Evolutionary conservation across 2,888 invertebrate species (phyloP), one percentile per base, ranked within the genome.

Genomic region (Falcaria lacertinaria): DNA sequence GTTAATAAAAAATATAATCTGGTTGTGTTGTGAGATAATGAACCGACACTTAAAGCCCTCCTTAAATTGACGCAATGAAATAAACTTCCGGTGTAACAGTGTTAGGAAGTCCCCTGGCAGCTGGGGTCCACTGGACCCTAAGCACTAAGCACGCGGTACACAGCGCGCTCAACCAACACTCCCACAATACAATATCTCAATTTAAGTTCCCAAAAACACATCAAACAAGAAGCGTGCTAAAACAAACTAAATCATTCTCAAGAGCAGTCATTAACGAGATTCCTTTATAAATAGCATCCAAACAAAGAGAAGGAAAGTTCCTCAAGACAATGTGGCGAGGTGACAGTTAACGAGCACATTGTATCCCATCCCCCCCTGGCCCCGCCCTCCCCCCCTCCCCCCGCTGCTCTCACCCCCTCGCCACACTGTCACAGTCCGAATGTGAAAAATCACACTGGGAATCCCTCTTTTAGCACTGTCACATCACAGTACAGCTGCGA

Each of bases 331-430:
- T 16, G 15, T 32, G 41, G 19, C 36, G 43, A 47, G 45, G 49
- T 52, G 51, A 49, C 48, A 41, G 47, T 60, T 67, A 67, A 67
- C 64, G 64, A 64, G 56, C 50, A 41, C 50, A 62, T 57, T 63
- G 63, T 52, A 28, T 8, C 16, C 34, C 32, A 22, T 14, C 8
- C 34, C 33, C 34, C 33, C 6, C 22, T 7, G 8, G 11, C n/a
- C 39, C 35, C 4, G 6, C 38, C 34, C 33, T n/a, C 19, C 44
- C 15, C 39, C n/a, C 13, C 28, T 2, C 33, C 33, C 32, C 0
- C 42, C 32, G 6, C 11, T 8, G 35, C 16, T n/a, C 17, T 35
- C 35, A 17, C 35, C 17, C 17, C n/a, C 19, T 11, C 33, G 34
- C 34, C 34, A 3, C 41, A 15, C n/a, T 8, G 36, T 7, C 13